Conservation (phyloP, 1,140 invertebrate genomes). For the Magallana ariakensis region DNA sequence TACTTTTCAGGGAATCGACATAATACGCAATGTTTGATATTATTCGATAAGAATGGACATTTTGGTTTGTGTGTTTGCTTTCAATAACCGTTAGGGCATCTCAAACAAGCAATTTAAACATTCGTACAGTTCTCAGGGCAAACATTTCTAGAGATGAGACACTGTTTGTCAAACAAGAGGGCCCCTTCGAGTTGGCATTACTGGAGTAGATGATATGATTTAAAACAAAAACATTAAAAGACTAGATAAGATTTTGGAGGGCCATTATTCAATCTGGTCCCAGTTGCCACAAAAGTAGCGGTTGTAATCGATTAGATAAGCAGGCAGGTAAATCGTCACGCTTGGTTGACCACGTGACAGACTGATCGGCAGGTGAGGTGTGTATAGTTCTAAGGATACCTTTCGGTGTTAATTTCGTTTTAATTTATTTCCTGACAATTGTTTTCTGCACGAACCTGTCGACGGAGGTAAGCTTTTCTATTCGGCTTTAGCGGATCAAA, state of each 20-base stretch:
- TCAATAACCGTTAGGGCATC: slow-evolving; percentile 11
- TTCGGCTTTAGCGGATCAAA: neutral
- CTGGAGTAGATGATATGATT: neutral
- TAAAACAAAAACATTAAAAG: slow-evolving; percentile 34
- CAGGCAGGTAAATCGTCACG: slow-evolving; percentile 20
- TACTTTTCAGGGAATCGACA: too few species aligned
- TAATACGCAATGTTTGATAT: neutral
- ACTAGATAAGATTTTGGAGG: slow-evolving; percentile 7
- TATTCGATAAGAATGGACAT: slow-evolving; percentile 6
- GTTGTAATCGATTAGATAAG: slow-evolving; percentile 17
- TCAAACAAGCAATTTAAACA: slow-evolving; percentile 23
- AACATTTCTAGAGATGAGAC: neutral
- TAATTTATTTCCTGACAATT: slow-evolving; percentile 17
- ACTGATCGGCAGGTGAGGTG: slow-evolving; percentile 26
- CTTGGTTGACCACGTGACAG: neutral
- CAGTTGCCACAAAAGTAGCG: neutral
- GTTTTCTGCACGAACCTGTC: slow-evolving; percentile 1
- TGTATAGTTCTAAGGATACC: neutral
- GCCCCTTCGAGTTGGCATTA: slow-evolving; percentile 7
- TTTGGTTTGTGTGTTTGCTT: neutral
- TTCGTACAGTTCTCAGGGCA: neutral
- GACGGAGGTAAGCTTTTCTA: neutral
- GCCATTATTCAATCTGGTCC: neutral
- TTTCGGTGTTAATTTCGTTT: slow-evolving; percentile 4
- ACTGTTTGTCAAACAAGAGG: neutral